Base-by-base conservation (phyloP, 2,113 vertebrate genomes). In the Gallinago jamesoni region DNA sequence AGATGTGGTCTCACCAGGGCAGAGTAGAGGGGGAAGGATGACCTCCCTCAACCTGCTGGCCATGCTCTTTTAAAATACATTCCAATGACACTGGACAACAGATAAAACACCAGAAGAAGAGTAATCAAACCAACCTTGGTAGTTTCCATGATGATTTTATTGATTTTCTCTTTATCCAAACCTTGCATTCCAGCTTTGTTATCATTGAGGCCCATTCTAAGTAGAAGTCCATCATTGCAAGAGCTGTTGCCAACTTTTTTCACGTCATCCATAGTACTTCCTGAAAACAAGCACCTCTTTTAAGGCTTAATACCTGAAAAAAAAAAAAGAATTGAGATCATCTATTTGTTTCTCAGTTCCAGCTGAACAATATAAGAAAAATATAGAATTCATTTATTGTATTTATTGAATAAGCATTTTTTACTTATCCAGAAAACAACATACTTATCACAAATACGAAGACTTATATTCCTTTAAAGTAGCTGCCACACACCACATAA, bases 161-260 rank as follows among this genome's bases (percentile, higher is more conserved):
- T 99, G 96, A 99, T 99, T 97, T 99, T 99, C 66, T 99, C 99
- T 97, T 99, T 99, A 98, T 99, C 99, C 91, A 99, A 97, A 75
- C 99, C 99, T 93, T 99, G 98, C 99, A 99, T 99, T 78, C 99
- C 99, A 95, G 99, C 99, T 96, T 99, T 99, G 97, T 99, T 99
- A 96, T 99, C 99, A 96, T 99, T 99, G 87, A 99, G 98, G 41
- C 99, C 99, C 98, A 99, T 98, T 87, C 99, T 98, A 96, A 99
- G 99, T 23, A 99, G 98, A 93, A 99, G 74, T 13, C 97, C 98
- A 60, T 98, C 98, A 93, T 57, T 97, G 92, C 78, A 96, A 37
- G 82, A 82, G 55, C 82, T 47, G 35, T 64, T 48, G 52, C 45
- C 28, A 75, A 31, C 95, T 17, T 97, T 96, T 91, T 95, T 98